These are phyloP conservation scores for Platyrinchus mystaceus DNA, from an alignment of 2,797 vertebrate genomes.

Conservation along the genomic window DNA sequence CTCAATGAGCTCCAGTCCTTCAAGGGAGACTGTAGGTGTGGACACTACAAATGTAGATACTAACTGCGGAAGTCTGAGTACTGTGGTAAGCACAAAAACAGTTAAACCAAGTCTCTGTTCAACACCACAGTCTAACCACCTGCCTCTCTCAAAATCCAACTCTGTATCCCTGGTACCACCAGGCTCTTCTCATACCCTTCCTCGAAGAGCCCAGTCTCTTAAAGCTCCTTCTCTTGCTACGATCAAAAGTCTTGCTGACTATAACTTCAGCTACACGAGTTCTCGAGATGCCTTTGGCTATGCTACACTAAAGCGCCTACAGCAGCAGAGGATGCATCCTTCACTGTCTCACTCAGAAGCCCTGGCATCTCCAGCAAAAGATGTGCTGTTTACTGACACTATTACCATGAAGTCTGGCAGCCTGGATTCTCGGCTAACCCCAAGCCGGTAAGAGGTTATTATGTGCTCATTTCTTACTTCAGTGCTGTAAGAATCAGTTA, in stretches of 20 bases:
- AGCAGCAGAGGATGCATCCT: constrained; percentile 96
- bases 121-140: constrained; percentile 86
- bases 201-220: constrained; percentile 94
- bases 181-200: constrained; percentile 95
- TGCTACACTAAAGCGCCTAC: constrained; percentile 92
- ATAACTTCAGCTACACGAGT: constrained; percentile 92
- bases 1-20: constrained; percentile 99
- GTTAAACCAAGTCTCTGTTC: constrained; percentile 87
- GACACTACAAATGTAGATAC: constrained; percentile 87
- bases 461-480: neutral
- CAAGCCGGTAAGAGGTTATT: constrained; percentile 84
- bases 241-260: constrained; percentile 95
- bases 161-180: constrained; percentile 90
- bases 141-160: constrained; percentile 89
- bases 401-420: constrained; percentile 99
- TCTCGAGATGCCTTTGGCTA: constrained; percentile 95
- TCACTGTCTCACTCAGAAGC: constrained; percentile 96
- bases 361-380: constrained; percentile 95
- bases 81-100: constrained; percentile 93
- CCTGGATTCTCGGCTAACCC: constrained; percentile 93
- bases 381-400: constrained; percentile 95
- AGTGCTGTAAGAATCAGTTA: neutral
- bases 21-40: constrained; percentile 90
- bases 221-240: constrained; percentile 93
- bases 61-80: constrained; percentile 96